Evolutionary conservation across 2,888 invertebrate species (phyloP).

Genomic region (Troides aeacus): DNA sequence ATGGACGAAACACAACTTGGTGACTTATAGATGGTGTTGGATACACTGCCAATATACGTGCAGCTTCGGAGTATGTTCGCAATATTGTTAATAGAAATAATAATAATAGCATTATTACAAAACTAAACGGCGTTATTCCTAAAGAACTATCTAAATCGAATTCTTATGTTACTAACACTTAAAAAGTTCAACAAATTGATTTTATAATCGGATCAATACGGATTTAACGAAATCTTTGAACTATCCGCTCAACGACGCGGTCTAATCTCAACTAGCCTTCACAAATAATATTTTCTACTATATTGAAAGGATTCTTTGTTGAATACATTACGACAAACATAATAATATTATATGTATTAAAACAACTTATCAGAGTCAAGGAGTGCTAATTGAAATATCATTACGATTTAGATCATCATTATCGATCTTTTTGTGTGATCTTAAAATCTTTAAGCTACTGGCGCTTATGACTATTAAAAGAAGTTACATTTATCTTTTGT

Average conservation of each 20-base stretch:
- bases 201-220: not conserved
- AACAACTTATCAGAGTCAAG: not conserved
- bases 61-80: conserved; percentile 1
- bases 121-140: not conserved
- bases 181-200: not conserved
- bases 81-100: not conserved
- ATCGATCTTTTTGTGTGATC: not conserved
- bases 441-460: too few relatives aligned
- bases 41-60: conserved; percentile 41
- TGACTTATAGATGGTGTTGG: conserved; percentile 45
- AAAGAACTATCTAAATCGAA: not conserved
- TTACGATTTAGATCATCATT: not conserved
- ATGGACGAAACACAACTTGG: conserved; percentile 45
- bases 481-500: too few relatives aligned
- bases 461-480: too few relatives aligned
- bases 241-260: not conserved
- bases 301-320: not conserved
- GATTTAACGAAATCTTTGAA: not conserved
- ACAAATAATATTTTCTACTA: not conserved
- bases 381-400: not conserved
- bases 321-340: not conserved
- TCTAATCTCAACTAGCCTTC: not conserved
- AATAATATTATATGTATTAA: not conserved
- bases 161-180: not conserved
- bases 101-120: not conserved